phyloP scores from a whole-genome alignment of 92 coral and sea anemone genomes.

The Palythoa grandiflora region DNA sequence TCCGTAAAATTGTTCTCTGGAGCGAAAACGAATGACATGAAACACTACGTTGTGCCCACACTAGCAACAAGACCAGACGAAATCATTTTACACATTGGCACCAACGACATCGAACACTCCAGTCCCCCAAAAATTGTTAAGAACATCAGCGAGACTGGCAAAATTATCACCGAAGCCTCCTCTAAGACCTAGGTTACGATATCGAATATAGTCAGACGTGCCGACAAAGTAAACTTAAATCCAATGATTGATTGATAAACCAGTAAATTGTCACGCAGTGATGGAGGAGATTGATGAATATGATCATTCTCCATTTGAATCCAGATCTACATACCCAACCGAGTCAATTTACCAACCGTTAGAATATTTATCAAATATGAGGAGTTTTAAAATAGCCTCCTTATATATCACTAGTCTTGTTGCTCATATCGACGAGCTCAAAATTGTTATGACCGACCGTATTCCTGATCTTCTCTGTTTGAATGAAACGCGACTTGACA shows the following conservation, averaged over 20 bases:
- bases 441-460: slow-evolving; percentile 17
- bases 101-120: slow-evolving; percentile 3
- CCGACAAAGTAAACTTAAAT: too few species aligned
- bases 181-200: background rate
- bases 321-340: slow-evolving; percentile 22
- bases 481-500: slow-evolving; percentile 46
- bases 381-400: slow-evolving; percentile 34
- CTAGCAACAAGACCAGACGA: slow-evolving; percentile 13
- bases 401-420: slow-evolving; percentile 29
- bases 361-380: slow-evolving; percentile 28
- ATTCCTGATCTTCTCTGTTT: slow-evolving; percentile 32
- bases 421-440: slow-evolving; percentile 45
- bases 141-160: background rate
- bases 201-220: too few species aligned
- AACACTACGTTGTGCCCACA: slow-evolving; percentile 32
- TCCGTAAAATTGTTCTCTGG: slow-evolving; percentile 25
- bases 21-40: slow-evolving; percentile 29
- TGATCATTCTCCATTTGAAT: background rate
- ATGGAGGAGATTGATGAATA: slow-evolving; percentile 38
- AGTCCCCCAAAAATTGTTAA: slow-evolving; percentile 2
- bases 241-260: background rate
- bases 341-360: slow-evolving; percentile 31
- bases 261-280: slow-evolving; percentile 13
- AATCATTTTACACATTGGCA: slow-evolving; percentile 20
- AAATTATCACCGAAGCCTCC: background rate